Conservation (phyloP, 2,888 invertebrate species). For the Urechis unicinctus region DNA sequence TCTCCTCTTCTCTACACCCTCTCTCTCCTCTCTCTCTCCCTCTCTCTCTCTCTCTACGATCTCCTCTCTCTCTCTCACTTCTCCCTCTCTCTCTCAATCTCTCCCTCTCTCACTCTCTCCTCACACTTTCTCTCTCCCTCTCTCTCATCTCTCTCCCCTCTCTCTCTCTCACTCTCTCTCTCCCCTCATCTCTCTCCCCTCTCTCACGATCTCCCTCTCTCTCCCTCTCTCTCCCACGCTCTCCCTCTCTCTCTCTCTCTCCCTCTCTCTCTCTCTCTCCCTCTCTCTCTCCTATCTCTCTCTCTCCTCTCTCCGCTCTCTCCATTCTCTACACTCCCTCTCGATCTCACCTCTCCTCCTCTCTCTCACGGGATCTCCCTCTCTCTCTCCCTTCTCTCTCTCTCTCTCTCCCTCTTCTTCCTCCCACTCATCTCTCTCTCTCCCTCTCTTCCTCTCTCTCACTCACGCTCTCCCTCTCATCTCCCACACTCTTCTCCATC, state of each 20-base stretch:
- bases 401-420: slow-evolving; percentile 1
- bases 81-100: no score
- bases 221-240: no score
- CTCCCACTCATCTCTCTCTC: neutral
- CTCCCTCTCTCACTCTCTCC: no score
- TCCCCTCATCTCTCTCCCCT: no score
- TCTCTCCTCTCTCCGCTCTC: neutral
- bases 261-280: neutral
- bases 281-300: no score
- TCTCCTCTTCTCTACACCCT: no score
- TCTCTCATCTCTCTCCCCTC: no score
- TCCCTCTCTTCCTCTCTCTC: slow-evolving; percentile 1
- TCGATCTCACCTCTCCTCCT: neutral
- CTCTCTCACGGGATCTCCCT: neutral
- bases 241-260: neutral
- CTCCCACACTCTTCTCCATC: neutral
- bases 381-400: neutral
- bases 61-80: no score
- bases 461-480: neutral
- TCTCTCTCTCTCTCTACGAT: no score
- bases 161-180: neutral
- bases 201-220: neutral
- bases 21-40: no score
- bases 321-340: neutral
- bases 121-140: no score